Evolutionary conservation across 2,797 vertebrate species (phyloP).

Genomic region (Enteromius argenteus): DNA sequence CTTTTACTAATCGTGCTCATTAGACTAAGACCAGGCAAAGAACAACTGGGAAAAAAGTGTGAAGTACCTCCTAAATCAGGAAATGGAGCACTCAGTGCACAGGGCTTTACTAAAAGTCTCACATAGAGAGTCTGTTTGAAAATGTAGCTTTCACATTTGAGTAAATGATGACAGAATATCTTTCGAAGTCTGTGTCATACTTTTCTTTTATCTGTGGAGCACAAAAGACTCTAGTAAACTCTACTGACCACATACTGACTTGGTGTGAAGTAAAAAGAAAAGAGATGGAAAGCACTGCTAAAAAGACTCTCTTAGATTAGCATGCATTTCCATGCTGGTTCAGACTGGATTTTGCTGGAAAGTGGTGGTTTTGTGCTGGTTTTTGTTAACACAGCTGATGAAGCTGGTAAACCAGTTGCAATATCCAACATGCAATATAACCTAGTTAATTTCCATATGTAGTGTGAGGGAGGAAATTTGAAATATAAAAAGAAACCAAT

Average conservation of each 20-base stretch:
- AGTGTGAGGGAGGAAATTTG: not conserved
- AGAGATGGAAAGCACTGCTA: not conserved
- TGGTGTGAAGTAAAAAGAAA: not conserved
- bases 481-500: slow-evolving; percentile 6
- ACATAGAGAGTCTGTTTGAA: slow-evolving; percentile 4
- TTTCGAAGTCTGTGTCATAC: not conserved
- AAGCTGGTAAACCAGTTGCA: not conserved
- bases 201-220: not conserved
- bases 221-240: not conserved
- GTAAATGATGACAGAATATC: not conserved
- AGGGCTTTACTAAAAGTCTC: not conserved
- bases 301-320: not conserved
- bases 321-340: not conserved
- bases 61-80: slow-evolving; percentile 59
- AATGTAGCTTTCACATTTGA: not conserved
- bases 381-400: not conserved
- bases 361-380: not conserved
- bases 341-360: not conserved
- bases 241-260: slow-evolving; percentile 12
- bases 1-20: slow-evolving; percentile 59
- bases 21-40: slow-evolving; percentile 51
- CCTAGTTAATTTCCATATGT: not conserved
- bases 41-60: slow-evolving; percentile 41
- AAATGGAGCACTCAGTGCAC: slow-evolving; percentile 45
- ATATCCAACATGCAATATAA: not conserved